Conservation (phyloP, 2,113 vertebrate species). For the Chionodraco myersi region DNA sequence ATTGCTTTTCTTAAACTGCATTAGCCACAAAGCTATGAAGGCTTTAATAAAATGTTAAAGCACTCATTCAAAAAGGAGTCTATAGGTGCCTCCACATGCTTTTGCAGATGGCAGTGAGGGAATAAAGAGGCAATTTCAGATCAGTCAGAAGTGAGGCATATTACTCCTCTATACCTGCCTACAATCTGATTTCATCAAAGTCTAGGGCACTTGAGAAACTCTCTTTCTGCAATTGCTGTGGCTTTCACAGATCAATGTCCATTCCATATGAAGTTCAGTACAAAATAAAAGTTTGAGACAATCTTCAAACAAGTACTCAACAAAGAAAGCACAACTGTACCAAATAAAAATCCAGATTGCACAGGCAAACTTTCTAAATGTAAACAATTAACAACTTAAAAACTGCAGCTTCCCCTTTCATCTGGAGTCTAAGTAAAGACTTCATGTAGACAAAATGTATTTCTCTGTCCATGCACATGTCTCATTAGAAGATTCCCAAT, state of each 20-base stretch:
- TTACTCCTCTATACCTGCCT: conserved; percentile 6
- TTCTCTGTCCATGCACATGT: conserved; percentile 17
- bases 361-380: background rate
- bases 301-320: background rate
- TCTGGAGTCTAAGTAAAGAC: background rate
- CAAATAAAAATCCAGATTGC: too few relatives aligned
- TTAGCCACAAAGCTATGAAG: background rate
- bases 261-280: background rate
- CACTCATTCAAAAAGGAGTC: conserved; percentile 22
- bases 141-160: conserved; percentile 47
- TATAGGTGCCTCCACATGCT: conserved; percentile 9
- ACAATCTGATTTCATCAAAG: conserved; percentile 35
- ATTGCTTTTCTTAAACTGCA: conserved; percentile 11
- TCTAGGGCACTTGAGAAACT: background rate
- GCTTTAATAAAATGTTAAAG: conserved; percentile 37
- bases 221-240: background rate
- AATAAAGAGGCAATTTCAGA: conserved; percentile 41
- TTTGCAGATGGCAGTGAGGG: conserved; percentile 7
- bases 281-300: background rate
- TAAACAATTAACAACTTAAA: background rate
- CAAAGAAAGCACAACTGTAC: too few relatives aligned
- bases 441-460: conserved; percentile 21
- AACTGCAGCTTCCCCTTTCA: background rate
- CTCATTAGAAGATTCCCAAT: conserved; percentile 26
- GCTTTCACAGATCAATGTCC: background rate